Percentiles rank a stretch among this genome's conserved stretches.
Conservation (phyloP, 2,797 vertebrate species). For the Myotis myotis region DNA sequence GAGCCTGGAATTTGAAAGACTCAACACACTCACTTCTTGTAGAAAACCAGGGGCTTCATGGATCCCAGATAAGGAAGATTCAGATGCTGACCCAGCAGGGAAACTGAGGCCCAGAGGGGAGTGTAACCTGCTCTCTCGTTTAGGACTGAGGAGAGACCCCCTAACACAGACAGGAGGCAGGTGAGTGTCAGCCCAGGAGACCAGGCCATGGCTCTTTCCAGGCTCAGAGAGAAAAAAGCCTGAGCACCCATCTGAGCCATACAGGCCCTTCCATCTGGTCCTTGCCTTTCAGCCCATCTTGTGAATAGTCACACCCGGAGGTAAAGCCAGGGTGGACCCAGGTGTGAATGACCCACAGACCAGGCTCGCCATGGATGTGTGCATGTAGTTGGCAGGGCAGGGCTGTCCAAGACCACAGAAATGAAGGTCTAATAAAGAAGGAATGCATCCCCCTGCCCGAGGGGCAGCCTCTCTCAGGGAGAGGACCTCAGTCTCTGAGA, state of each 20-base stretch:
- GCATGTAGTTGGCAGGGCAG: fast-evolving
- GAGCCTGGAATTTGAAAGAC: background rate
- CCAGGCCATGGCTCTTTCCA: background rate
- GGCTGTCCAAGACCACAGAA: background rate
- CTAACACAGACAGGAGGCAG: background rate
- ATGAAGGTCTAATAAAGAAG: background rate
- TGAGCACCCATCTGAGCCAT: background rate
- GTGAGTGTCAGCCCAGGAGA: background rate
- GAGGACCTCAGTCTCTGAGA: background rate
- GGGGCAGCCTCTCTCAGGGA: background rate
- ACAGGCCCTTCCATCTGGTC: background rate
- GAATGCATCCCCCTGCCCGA: fast-evolving
- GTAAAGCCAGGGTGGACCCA: background rate
- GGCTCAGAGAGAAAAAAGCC: background rate
- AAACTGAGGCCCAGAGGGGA: background rate
- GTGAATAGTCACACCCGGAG: background rate
- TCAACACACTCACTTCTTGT: background rate
- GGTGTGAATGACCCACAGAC: no score
- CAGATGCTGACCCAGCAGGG: background rate
- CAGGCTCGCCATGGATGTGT: no score
- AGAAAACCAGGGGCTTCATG: background rate
- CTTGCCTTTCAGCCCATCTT: background rate
- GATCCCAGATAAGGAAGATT: background rate
- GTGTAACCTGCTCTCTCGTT: background rate
- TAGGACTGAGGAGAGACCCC: background rate